Percentiles rank a stretch among this genome's conserved stretches.
Evolutionary conservation across 2,113 vertebrate genomes (phyloP).

Genomic region (Muntiacus reevesi): DNA sequence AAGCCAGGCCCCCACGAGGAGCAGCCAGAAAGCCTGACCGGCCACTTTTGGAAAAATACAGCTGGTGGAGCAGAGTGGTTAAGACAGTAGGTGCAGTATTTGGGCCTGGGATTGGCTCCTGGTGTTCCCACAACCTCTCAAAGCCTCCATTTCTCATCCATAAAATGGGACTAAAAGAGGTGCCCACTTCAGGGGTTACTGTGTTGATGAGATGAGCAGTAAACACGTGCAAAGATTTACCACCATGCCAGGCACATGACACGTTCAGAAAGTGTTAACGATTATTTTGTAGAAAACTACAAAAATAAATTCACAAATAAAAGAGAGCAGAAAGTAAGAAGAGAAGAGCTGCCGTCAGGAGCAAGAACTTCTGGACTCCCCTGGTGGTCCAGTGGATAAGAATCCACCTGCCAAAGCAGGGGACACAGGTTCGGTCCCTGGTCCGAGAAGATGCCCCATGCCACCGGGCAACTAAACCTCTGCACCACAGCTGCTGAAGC

Average conservation of each 20-base stretch:
- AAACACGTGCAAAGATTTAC: background rate
- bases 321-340: background rate
- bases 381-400: background rate
- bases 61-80: background rate
- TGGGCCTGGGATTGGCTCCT: background rate
- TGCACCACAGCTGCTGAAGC: background rate
- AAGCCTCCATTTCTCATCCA: background rate
- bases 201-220: background rate
- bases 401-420: background rate
- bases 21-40: background rate
- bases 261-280: background rate
- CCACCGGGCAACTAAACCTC: background rate
- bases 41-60: background rate
- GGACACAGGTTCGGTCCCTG: background rate
- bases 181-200: background rate
- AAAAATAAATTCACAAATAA: background rate
- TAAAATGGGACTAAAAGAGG: background rate
- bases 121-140: background rate
- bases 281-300: background rate
- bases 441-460: background rate
- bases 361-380: background rate
- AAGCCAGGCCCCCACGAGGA: background rate
- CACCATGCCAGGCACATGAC: rapidly evolving
- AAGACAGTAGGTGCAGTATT: too few species aligned
- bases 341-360: background rate